These are phyloP conservation scores for Eriocheir sinensis DNA, from an alignment of 1,140 invertebrate genomes.

Conservation along the genomic window DNA sequence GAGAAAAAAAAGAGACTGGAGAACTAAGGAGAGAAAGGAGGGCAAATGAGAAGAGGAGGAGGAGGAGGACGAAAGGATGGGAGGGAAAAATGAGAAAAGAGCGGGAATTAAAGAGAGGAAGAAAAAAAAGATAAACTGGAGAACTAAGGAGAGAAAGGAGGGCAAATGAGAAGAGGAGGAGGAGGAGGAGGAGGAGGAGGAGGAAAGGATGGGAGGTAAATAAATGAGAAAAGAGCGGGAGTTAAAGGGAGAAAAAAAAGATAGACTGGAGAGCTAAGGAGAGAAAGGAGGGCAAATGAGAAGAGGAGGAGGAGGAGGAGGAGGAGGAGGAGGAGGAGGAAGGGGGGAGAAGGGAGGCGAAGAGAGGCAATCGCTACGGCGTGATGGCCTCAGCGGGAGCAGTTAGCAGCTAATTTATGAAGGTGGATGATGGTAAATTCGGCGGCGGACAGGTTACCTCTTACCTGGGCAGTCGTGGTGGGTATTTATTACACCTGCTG, in stretches of 20 bases:
- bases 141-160: background rate
- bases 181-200: background rate
- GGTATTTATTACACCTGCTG: conserved; percentile 67
- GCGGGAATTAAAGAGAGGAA: background rate
- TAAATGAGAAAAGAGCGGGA: background rate
- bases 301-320: background rate
- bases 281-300: background rate
- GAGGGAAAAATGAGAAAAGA: background rate
- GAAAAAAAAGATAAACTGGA: background rate
- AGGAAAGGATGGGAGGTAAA: background rate
- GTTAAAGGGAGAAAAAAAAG: background rate
- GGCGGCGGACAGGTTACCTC: conserved; percentile 37
- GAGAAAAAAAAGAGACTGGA: background rate
- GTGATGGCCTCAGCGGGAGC: background rate
- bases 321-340: background rate
- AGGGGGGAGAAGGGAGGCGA: no score
- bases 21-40: background rate
- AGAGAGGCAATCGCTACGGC: background rate
- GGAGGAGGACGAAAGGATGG: background rate
- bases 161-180: background rate
- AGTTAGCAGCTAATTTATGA: conserved; percentile 56
- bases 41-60: background rate
- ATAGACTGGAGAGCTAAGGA: background rate
- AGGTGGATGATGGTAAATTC: conserved; percentile 46
- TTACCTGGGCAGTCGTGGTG: background rate